These are phyloP conservation scores for Hyphantria cunea DNA, from an alignment of 1,140 invertebrate species.

Conservation along the genomic window DNA sequence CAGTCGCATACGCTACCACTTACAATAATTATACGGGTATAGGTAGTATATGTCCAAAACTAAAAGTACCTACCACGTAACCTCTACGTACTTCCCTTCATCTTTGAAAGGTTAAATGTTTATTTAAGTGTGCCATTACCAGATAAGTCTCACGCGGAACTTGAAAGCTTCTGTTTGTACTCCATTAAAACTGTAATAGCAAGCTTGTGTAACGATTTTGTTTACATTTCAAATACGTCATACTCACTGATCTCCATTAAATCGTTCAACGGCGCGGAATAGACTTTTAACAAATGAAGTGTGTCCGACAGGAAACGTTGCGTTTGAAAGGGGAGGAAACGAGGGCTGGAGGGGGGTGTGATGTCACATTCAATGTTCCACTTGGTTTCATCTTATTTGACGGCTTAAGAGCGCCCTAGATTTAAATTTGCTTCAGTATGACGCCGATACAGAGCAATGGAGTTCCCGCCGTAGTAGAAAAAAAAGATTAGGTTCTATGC, in stretches of 20 bases:
- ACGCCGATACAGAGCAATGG: conserved; percentile 4
- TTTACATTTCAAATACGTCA: conserved; percentile 30
- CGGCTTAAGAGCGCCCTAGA: conserved; percentile 56
- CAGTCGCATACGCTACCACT: no score
- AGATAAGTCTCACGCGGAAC: background rate
- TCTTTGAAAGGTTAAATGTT: no score
- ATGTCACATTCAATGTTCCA: conserved; percentile 53
- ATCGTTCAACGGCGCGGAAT: conserved; percentile 32
- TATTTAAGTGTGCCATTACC: no score
- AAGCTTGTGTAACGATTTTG: conserved; percentile 25
- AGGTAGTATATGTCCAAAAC: no score
- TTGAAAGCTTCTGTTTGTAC: conserved; percentile 18
- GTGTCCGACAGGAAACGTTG: conserved; percentile 27
- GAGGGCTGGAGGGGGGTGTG: no score
- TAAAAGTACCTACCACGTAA: no score
- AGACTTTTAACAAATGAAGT: conserved; percentile 42
- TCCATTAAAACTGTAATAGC: conserved; percentile 6
- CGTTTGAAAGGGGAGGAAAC: conserved; percentile 9
- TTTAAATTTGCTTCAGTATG: conserved; percentile 26
- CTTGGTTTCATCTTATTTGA: conserved; percentile 56
- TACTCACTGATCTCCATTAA: conserved; percentile 33
- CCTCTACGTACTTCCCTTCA: no score
- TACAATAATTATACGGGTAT: no score
- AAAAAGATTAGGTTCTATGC: no score
- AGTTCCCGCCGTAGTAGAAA: no score